Conservation (phyloP, 37 sponge, comb jelly and placozoan genomes). For the Hexactinellida sp. region DNA sequence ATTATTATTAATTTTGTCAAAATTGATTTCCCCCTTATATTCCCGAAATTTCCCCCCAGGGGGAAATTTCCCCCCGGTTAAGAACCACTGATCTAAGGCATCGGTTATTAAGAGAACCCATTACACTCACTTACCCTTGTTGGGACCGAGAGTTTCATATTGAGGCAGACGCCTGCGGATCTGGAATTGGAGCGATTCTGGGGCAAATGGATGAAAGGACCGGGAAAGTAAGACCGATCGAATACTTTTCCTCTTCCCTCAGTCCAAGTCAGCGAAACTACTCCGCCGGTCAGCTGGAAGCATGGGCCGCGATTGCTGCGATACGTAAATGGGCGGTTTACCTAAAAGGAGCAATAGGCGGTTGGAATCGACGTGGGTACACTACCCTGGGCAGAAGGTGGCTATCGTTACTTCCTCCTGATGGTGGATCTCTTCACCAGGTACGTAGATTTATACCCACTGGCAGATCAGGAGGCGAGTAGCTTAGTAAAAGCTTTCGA, state of each 20-base stretch:
- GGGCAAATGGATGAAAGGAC: background rate
- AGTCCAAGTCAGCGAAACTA: background rate
- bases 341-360: background rate
- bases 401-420: background rate
- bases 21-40: too few species aligned
- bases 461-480: background rate
- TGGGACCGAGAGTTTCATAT: background rate
- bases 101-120: too few species aligned
- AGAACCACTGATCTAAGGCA: too few species aligned
- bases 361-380: background rate
- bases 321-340: background rate
- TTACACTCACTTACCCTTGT: background rate
- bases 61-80: too few species aligned
- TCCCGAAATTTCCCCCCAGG: too few species aligned
- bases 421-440: background rate
- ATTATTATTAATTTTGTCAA: too few species aligned
- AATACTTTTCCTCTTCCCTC: background rate
- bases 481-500: background rate
- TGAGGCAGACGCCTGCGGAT: background rate
- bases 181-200: background rate
- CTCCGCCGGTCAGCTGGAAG: background rate
- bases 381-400: background rate
- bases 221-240: background rate
- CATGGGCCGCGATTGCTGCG: background rate
- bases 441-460: background rate